Evolutionary conservation across 2,888 invertebrate genomes (phyloP), one percentile per base, ranked within the genome.

Genomic region (Actias luna): DNA sequence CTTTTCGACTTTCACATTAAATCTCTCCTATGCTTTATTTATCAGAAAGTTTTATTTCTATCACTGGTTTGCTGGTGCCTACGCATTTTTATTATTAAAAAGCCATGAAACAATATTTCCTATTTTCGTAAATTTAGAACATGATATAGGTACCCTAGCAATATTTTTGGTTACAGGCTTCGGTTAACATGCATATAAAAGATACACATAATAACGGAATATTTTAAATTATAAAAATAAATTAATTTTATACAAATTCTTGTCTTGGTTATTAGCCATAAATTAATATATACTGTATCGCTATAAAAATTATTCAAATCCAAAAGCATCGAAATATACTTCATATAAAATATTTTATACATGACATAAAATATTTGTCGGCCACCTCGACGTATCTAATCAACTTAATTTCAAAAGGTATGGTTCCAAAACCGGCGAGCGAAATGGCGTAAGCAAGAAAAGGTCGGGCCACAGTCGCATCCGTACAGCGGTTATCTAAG

Each of bases 401-500:
- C 57, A 62, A 62, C 42, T 33, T 62, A 58, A 62, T 62, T 62
- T 58, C 55, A 59, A 36, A 63, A 98, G 98, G 98, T 98, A 22
- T 98, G 98, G 98, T 98, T 98, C 88, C 98, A 98, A 94, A 98
- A 98, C 86, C 94, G 98, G 33, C 94, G 98, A 18, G 98, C 98
- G 61, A 98, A 98, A 88, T 98, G 98, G 98, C 94, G 98, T 36
- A 98, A 98, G 80, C 97, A 97, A 79, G 98, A 98, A 87, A 98
- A 97, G 93, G 98, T 98, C 67, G 98, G 98, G 25, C 98, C 98
- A 0, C 96, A 97, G 84, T 97, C 95, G 5, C 98, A 98, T 83
- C 98, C 98, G 0, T 98, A 97, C 93, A 97, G 96, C 84, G 97
- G 97, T 1, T 97, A 97, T 84, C 83, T 97, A 69, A 93, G 95